Evolutionary conservation across 2,113 vertebrate genomes (phyloP).

Genomic region (Passer domesticus): DNA sequence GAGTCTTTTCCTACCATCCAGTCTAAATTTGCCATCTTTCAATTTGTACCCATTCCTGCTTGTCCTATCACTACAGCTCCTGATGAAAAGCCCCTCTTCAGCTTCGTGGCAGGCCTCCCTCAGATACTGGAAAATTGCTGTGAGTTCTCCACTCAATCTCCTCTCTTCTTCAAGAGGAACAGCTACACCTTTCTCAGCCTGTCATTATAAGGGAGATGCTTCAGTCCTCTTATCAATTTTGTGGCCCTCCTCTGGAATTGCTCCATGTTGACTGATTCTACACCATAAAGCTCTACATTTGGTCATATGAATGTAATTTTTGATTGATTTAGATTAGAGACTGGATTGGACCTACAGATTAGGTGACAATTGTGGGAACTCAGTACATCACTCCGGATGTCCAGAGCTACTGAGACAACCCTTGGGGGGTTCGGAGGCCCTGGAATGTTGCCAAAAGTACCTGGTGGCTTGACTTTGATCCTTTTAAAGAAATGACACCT

Average conservation of each 20-base stretch:
- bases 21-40: neutral
- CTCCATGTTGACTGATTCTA: neutral
- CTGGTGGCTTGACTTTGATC: too few species aligned
- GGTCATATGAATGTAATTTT: neutral
- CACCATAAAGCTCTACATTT: fast-evolving
- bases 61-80: neutral
- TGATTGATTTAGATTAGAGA: neutral
- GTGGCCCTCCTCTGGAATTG: neutral
- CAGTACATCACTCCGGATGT: too few species aligned
- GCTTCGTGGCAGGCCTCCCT: neutral
- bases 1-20: neutral
- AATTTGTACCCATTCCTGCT: neutral
- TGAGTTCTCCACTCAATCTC: neutral
- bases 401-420: too few species aligned
- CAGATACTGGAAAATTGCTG: neutral
- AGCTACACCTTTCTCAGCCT: neutral
- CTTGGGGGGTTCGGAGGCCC: too few species aligned
- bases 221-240: neutral
- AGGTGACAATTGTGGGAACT: too few species aligned
- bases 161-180: neutral
- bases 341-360: neutral
- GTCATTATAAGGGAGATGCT: neutral
- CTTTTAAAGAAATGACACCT: too few species aligned
- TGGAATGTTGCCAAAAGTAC: too few species aligned
- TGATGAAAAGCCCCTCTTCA: neutral